Conservation (phyloP, 2,888 invertebrate species). For the Drosophila colorata region DNA sequence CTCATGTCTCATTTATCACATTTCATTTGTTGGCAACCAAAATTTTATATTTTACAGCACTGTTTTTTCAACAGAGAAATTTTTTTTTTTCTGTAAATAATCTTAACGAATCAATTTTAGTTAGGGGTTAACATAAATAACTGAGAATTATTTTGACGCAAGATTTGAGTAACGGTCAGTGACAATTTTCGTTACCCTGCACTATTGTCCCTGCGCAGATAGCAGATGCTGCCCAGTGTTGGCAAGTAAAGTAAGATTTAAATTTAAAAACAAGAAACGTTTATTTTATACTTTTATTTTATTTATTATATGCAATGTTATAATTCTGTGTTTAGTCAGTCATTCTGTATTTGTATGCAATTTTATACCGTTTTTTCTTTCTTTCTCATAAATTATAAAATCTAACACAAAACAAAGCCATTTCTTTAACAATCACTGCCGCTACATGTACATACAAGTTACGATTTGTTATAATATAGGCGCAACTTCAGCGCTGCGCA, state of each 20-base stretch:
- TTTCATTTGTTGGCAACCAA: neutral
- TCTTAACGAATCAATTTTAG: too few relatives aligned
- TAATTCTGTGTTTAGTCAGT: slow-evolving; percentile 83
- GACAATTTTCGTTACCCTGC: too few relatives aligned
- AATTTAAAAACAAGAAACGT: neutral
- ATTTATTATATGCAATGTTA: slow-evolving; percentile 81
- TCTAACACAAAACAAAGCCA: slow-evolving; percentile 82
- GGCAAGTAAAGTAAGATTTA: neutral
- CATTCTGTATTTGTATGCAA: slow-evolving; percentile 82
- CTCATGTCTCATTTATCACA: neutral
- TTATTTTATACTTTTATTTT: slow-evolving; percentile 72
- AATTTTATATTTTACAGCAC: neutral
- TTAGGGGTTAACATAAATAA: too few relatives aligned
- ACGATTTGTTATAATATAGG: slow-evolving; percentile 66
- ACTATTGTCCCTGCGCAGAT: too few relatives aligned
- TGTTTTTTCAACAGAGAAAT: neutral
- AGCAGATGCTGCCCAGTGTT: neutral
- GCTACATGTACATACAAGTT: slow-evolving; percentile 82
- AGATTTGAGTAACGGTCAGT: too few relatives aligned
- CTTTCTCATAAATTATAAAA: slow-evolving; percentile 79
- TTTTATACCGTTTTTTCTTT: slow-evolving; percentile 65
- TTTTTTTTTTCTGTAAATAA: too few relatives aligned
- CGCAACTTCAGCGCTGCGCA: slow-evolving; percentile 22
- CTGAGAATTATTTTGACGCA: too few relatives aligned
- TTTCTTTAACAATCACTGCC: slow-evolving; percentile 83